Base-by-base conservation (phyloP, 2,888 invertebrate species). In the Himalopsyche anomala region DNA sequence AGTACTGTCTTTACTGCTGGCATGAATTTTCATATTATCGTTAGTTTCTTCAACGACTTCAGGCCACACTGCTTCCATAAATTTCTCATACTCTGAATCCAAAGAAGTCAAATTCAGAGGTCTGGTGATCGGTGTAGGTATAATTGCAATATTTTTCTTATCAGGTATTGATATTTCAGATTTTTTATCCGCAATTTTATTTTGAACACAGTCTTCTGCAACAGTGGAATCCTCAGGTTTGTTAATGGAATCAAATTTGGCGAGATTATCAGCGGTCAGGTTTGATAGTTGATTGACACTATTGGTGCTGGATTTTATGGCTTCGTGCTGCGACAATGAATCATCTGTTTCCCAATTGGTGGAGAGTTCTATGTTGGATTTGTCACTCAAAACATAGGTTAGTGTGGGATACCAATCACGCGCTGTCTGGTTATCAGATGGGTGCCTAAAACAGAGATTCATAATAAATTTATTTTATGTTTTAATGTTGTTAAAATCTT, bases 31-130 rank as follows among this genome's bases (percentile, higher is more conserved):
- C 36, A 74, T 19, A 38, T 82, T 74, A 36, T 54, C 83, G 17
- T 54, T 80, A 9, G 80, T 69, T 11, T 85, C 82, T 19, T 91
- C 91, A 0, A 89, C 84, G 2, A 90, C 91, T 15, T 92, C 92
- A 0, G 92, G 92, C 91, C 92, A 92, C 0, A 93, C 93, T 0
- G 93, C 92, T 88, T 92, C 91, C 93, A 93, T 93, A 87, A 93
- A 93, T 82, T 88, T 88, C 54, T 88, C 87, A 83, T 89, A 89
- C 51, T 89, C 89, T 9, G 86, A 82, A 86, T 87, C 88, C 45
- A 89, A 69, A 15, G 87, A 84, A 0, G 56, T 83, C 40, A 69
- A 40, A 74, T 74, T 62, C 6, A 11, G 42, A 36, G 74, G 45
- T 17, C 28, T 42, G 54, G 28, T 40, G 28, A 79, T 51, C 4